Conservation (phyloP, 2,797 vertebrate species). For the Anas acuta region DNA sequence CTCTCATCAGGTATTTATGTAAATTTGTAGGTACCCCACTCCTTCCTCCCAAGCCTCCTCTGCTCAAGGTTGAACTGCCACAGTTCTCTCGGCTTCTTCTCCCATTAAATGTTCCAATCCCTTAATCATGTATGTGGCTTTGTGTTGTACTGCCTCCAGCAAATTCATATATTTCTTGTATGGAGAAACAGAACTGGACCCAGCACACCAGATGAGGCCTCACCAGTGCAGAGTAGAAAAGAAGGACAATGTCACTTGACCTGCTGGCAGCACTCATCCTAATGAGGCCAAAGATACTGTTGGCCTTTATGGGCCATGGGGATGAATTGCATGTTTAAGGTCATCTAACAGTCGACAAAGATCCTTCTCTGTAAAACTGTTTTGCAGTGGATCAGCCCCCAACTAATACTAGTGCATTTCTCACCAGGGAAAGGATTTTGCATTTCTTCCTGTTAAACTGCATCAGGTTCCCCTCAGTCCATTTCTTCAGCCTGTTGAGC, state of each 20-base stretch:
- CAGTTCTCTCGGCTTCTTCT: neutral
- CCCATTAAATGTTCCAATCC: neutral
- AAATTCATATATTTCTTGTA: neutral
- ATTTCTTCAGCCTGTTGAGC: neutral
- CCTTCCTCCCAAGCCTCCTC: neutral
- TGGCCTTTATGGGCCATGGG: neutral
- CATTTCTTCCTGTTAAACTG: neutral
- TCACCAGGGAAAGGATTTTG: neutral
- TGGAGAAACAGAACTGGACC: neutral
- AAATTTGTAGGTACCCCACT: neutral
- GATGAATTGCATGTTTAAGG: neutral
- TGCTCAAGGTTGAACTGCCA: neutral
- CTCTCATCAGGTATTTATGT: neutral
- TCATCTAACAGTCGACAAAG: neutral
- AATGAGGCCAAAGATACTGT: neutral
- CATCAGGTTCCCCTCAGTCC: neutral
- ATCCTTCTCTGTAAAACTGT: neutral
- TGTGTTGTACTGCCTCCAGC: neutral
- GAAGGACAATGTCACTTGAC: neutral
- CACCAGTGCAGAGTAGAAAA: neutral
- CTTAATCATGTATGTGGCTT: neutral
- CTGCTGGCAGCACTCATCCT: neutral
- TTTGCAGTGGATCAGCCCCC: neutral
- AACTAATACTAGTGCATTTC: neutral
- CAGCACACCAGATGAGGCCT: neutral